Conservation (phyloP, 2,888 invertebrate species). For the Trichopoda pennipes region DNA sequence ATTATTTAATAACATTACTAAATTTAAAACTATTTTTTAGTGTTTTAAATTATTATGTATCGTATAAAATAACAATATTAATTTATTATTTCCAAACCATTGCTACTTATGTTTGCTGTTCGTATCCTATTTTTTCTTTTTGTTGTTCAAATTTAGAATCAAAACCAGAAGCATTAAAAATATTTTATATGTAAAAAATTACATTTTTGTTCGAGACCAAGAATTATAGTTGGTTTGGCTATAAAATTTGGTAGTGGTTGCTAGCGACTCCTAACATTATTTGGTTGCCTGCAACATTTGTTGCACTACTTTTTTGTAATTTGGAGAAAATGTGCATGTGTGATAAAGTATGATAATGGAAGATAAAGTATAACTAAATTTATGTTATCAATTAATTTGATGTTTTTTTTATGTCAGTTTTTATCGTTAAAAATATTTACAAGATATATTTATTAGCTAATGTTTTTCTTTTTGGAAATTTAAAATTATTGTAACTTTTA, state of each 20-base stretch:
- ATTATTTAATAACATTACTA: too few species aligned
- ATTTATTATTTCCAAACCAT: conserved; percentile 57
- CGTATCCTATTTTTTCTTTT: neutral
- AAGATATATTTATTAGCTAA: neutral
- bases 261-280: too few species aligned
- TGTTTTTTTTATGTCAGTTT: too few species aligned
- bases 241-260: neutral
- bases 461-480: too few species aligned
- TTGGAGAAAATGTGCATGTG: conserved; percentile 19
- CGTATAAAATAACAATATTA: conserved; percentile 21
- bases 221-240: conserved; percentile 23
- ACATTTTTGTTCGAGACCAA: conserved; percentile 1
- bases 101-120: conserved; percentile 26
- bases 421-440: neutral
- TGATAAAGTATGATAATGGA: conserved; percentile 21
- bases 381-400: conserved; percentile 44
- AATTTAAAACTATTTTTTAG: too few species aligned
- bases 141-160: neutral
- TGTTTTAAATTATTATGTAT: neutral
- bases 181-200: conserved; percentile 24
- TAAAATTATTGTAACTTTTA: too few species aligned
- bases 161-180: conserved; percentile 34
- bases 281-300: conserved; percentile 11
- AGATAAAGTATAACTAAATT: conserved; percentile 44
- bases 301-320: conserved; percentile 4